A percentile compares a stretch with the other conserved stretches of the same genome.
Conservation (phyloP, 2,113 vertebrate species). For the Xenotilapia leptura region DNA sequence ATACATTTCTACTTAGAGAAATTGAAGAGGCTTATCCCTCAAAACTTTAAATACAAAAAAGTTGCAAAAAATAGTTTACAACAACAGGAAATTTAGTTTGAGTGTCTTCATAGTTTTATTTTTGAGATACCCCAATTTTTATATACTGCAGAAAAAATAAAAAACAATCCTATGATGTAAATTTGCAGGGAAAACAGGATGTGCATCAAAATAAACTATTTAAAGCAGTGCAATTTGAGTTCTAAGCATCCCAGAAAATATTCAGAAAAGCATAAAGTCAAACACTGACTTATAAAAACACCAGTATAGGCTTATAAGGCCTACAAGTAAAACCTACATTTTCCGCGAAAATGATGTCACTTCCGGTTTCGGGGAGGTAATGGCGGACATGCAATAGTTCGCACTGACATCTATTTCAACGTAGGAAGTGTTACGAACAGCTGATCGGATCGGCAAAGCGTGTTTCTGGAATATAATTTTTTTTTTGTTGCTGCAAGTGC, state of each 20-base stretch:
- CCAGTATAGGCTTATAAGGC: neutral
- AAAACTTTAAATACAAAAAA: neutral
- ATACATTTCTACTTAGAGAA: neutral
- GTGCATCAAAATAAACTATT: accelerated
- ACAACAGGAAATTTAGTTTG: neutral
- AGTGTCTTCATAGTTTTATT: neutral
- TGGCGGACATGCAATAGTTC: neutral
- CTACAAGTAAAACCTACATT: neutral
- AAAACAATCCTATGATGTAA: neutral
- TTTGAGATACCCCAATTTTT: neutral
- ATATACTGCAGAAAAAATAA: neutral
- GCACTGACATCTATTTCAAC: accelerated
- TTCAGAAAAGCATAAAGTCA: neutral
- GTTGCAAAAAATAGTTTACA: neutral
- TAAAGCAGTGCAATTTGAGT: neutral
- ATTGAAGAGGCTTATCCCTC: accelerated
- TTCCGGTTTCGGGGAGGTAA: neutral
- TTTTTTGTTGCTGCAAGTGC: neutral
- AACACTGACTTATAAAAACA: neutral
- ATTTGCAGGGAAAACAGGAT: neutral
- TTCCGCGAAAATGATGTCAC: accelerated
- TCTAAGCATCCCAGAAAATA: neutral
- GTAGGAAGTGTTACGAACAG: accelerated
- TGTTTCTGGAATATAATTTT: neutral
- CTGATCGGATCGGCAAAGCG: accelerated